Base-by-base conservation (phyloP, 1,140 invertebrate species). In the Drusus annulatus region DNA sequence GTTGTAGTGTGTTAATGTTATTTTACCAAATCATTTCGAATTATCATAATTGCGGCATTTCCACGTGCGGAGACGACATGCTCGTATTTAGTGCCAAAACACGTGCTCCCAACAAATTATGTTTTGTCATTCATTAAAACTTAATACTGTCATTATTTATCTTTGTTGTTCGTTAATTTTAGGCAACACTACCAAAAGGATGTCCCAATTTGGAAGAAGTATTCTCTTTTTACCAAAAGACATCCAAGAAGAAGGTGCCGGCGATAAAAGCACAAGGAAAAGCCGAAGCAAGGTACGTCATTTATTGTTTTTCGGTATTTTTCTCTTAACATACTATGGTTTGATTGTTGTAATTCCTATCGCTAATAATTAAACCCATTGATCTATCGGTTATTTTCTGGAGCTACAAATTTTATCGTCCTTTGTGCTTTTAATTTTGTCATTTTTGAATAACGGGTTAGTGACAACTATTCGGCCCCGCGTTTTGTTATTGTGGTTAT, bases 151-250 rank as follows among this genome's bases (percentile, higher is more conserved):
- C 19, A 76, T 36, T 60, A 23, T 31, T 76, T 15, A 36, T 73
- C 28, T 71, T 73, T 1, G 51, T 1, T 56, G 69, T 31, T 83
- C 31, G 13, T 45, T 45, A 45, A 45, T 88, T 87, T 62, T 69
- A 91, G 90, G 83, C 86, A 50, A 50, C 79, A 15, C 81, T 92
- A 8, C 86, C 86, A 2, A 91, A 92, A 84, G 91, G 90, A 63
- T 88, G 87, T 1, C 91, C 91, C 1, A 87, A 86, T 10, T 83
- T 93, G 2, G n/a, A 80, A 0, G 91, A 92, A 0, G 86, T 92
- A 5, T 83, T 90, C 19, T 84, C 86, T 19, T 86, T 87, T 79
- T 92, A 88, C 84, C 89, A 91, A 84, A 89, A 88, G 19, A 89
- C 82, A 54, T 88, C 89, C 0, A 68, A 84, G 3, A 90, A 89